phyloP scores from a whole-genome alignment of 2,113 vertebrate genomes.

The Apteryx owenii region DNA sequence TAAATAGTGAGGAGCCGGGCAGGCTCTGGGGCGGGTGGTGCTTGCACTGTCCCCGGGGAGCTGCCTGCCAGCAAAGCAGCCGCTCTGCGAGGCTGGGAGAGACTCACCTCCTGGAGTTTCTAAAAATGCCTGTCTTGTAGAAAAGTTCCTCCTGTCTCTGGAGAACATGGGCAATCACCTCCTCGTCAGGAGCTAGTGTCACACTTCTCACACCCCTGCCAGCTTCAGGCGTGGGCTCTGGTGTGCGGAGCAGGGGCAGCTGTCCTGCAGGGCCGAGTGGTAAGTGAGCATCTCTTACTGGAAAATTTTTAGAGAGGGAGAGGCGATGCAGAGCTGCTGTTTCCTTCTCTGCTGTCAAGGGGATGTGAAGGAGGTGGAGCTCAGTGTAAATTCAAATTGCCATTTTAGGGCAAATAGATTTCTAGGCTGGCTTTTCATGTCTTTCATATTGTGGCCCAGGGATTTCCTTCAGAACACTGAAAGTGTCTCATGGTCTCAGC shows the following conservation, averaged over 20 bases:
- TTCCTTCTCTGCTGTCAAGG: background rate
- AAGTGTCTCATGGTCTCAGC: too few species aligned
- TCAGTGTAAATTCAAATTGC: background rate
- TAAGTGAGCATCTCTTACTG: rapidly evolving
- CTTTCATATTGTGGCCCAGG: background rate
- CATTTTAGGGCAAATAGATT: background rate
- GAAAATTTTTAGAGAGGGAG: rapidly evolving
- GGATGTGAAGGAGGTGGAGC: background rate
- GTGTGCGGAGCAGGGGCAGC: background rate
- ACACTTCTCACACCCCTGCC: rapidly evolving
- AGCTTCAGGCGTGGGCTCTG: rapidly evolving
- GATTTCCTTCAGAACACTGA: background rate
- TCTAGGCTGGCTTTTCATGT: background rate
- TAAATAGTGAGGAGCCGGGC: background rate
- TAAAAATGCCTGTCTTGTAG: rapidly evolving
- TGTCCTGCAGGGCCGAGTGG: rapidly evolving
- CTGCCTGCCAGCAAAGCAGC: too few species aligned
- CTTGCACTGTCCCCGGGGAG: rapidly evolving
- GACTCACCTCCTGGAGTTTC: rapidly evolving
- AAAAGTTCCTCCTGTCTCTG: rapidly evolving
- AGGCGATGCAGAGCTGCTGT: rapidly evolving
- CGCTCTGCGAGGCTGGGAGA: background rate
- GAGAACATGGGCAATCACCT: rapidly evolving
- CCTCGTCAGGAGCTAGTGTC: background rate
- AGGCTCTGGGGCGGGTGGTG: background rate